phyloP scores from a whole-genome alignment of 2,113 vertebrate species.

The Lophura nycthemera region DNA sequence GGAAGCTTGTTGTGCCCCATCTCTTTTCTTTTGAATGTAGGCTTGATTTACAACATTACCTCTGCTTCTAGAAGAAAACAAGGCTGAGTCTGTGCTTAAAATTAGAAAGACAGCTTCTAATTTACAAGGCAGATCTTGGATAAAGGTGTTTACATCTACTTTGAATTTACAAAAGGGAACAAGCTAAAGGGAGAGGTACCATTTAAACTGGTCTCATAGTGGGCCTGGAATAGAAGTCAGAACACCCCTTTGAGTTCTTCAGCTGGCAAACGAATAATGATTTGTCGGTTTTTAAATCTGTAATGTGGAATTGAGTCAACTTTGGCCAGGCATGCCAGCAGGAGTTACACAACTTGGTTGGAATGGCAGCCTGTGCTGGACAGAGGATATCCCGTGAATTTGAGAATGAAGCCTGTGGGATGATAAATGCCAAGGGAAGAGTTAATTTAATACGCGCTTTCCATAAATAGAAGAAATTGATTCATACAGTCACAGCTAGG shows the following conservation, averaged over 20 bases:
- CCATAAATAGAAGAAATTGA: constrained; percentile 73
- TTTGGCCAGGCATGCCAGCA: neutral
- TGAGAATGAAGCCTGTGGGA: constrained; percentile 46
- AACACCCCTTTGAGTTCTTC: neutral
- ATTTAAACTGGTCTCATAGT: neutral
- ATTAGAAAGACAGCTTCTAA: neutral
- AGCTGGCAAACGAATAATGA: fast-evolving
- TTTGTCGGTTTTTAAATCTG: neutral
- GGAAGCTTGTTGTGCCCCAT: neutral
- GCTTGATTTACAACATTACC: neutral
- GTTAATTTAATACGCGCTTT: constrained; percentile 52
- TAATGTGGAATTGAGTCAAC: neutral
- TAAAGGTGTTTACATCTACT: neutral
- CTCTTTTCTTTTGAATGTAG: neutral
- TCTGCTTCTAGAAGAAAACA: neutral
- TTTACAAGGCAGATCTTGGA: neutral
- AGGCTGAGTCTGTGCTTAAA: neutral
- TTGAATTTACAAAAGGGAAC: neutral
- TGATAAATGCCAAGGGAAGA: constrained; percentile 51
- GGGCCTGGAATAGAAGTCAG: neutral
- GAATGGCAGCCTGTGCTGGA: neutral
- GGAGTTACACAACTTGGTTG: constrained; percentile 23
- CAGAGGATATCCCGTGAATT: constrained; percentile 3
- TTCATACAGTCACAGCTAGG: constrained; percentile 55
- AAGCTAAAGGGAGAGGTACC: neutral